Percentiles rank a stretch among this genome's conserved stretches.
Conservation (phyloP, 2,888 invertebrate genomes). For the Drosophila ezoana region DNA sequence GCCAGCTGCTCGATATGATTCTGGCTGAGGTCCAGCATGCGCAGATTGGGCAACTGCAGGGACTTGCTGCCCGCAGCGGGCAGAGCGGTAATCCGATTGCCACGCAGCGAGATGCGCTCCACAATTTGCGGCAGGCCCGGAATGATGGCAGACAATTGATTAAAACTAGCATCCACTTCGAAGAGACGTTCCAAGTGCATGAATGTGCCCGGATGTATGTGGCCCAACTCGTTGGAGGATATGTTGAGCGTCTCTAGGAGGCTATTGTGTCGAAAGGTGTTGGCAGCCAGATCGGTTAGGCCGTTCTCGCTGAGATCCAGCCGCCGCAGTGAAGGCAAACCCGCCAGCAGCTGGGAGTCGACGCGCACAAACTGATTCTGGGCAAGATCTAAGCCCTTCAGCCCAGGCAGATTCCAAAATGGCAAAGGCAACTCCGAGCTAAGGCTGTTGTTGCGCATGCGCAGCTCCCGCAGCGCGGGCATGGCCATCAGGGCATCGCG, state of each 20-base stretch:
- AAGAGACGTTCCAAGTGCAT: conserved; percentile 90
- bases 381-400: conserved; percentile 93
- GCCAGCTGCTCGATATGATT: conserved; percentile 91
- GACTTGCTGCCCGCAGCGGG: conserved; percentile 89
- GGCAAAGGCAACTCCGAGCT: conserved; percentile 90
- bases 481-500: conserved; percentile 93
- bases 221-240: conserved; percentile 90
- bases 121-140: conserved; percentile 91
- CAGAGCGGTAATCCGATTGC: conserved; percentile 89
- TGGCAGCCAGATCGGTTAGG: conserved; percentile 89
- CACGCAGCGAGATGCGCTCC: conserved; percentile 90
- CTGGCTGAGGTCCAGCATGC: conserved; percentile 90
- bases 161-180: conserved; percentile 91
- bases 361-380: conserved; percentile 90
- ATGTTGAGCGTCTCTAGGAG: conserved; percentile 92
- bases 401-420: conserved; percentile 93
- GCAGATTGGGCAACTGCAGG: conserved; percentile 89
- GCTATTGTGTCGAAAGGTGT: conserved; percentile 90
- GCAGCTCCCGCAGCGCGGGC: conserved; percentile 92
- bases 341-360: conserved; percentile 90
- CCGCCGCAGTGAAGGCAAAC: conserved; percentile 90
- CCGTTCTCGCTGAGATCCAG: conserved; percentile 92
- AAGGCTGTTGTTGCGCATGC: conserved; percentile 93
- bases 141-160: conserved; percentile 90
- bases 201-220: conserved; percentile 91